Base-by-base conservation (phyloP, 1,140 invertebrate species). In the Aphelenchoides avenae region DNA sequence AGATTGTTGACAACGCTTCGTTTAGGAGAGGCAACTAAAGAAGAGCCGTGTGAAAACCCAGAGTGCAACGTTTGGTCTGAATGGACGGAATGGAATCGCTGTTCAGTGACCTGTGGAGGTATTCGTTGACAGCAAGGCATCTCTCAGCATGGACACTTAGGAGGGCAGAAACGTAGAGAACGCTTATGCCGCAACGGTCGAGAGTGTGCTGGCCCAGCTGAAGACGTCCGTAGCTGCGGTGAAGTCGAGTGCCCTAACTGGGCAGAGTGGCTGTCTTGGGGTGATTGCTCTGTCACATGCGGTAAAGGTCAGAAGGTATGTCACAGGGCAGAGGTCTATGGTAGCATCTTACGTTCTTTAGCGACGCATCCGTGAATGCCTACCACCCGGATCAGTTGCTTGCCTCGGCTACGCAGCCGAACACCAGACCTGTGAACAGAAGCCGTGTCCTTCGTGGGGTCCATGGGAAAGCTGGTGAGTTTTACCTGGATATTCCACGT, bases 311-410 rank as follows among this genome's bases (percentile, higher is more conserved):
- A 82, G 82, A 18, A 80, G 82, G 31, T 89, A 88, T 85, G 82
- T 83, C 0, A 61, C 81, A 0, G 90, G 88, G 88, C 83, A 83
- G 1, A 66, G 81, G 0, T 91, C 88, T 78, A 86, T 84, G 26
- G 84, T 82, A 1, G 81, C 82, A 6, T 91, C 89, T 73, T 87
- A 84, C 1, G 88, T 88, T 0, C 81, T 83, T 13, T 87, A 89
- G 78, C 80, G 79, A 37, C 79, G 86, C 13, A 80, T 82, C 26
- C 73, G 85, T 13, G 75, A 76, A 9, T 86, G 86, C 52, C 41
- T 53, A 13, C 57, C 57, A 20, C 27, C 11, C 24, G 61, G 31
- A 15, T 26, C 5, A 2, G 13, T 6, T n/a, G 15, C 36, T 24
- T 39, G 29, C 34, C 15, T 29, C 7, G 59, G 61, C 1, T 51